Evolutionary conservation across 2,113 vertebrate species (phyloP).

Genomic region (Empidonax alnorum): DNA sequence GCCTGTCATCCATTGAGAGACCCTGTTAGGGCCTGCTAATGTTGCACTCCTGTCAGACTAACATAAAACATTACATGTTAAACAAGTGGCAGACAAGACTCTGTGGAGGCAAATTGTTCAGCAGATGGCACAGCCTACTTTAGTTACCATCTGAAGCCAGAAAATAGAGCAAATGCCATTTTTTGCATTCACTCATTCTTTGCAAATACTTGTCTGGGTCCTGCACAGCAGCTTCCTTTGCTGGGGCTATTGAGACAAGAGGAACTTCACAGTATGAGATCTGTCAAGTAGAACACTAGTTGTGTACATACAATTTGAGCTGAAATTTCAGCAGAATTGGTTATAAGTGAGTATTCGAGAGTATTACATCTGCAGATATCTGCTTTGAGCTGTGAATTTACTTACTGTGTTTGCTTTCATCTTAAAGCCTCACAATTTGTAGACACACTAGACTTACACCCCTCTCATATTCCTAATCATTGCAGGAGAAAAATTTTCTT

Average conservation of each 20-base stretch:
- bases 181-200: neutral
- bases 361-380: neutral
- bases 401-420: neutral
- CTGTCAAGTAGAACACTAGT: neutral
- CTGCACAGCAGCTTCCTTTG: neutral
- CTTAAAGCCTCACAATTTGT: neutral
- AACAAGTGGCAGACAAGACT: conserved; percentile 40
- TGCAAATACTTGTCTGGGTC: neutral
- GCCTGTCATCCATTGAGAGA: conserved; percentile 27
- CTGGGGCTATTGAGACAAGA: neutral
- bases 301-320: neutral
- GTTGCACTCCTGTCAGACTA: conserved; percentile 58
- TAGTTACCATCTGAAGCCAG: conserved; percentile 23
- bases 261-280: neutral
- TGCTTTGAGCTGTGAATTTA: neutral
- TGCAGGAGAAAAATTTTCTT: neutral
- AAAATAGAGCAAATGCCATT: conserved; percentile 2
- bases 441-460: neutral
- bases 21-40: conserved; percentile 43
- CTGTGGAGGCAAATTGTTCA: conserved; percentile 31
- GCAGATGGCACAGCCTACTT: conserved; percentile 57
- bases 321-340: neutral
- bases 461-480: neutral
- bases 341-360: neutral
- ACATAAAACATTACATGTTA: conserved; percentile 26